Conservation (phyloP, 2,888 invertebrate species). For the Phymatocera aterrima region DNA sequence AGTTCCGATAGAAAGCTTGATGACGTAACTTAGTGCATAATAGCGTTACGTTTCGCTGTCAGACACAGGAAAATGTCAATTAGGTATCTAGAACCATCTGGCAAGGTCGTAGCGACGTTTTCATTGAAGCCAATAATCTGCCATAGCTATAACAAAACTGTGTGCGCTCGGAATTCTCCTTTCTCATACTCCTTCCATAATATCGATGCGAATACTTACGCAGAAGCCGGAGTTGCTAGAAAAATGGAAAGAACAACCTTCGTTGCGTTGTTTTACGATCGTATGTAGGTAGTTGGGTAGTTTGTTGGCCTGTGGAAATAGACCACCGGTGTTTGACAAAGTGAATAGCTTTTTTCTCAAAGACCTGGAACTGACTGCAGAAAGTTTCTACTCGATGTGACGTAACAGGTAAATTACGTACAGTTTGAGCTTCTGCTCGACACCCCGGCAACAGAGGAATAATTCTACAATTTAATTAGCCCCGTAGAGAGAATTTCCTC, state of each 20-base stretch:
- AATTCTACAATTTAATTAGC: neutral
- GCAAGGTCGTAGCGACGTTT: neutral
- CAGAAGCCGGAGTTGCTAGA: too few relatives aligned
- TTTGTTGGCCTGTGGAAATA: neutral
- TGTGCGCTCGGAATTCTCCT: neutral
- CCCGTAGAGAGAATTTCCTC: neutral
- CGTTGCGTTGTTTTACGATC: neutral
- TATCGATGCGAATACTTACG: too few relatives aligned
- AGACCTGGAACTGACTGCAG: neutral
- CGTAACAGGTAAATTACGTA: constrained; percentile 5
- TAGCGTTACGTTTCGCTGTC: constrained; percentile 4
- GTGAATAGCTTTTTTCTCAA: neutral
- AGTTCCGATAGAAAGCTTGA: neutral
- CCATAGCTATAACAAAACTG: neutral
- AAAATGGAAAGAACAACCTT: too few relatives aligned
- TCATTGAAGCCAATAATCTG: neutral
- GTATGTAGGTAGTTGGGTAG: too few relatives aligned
- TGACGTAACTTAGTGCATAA: neutral
- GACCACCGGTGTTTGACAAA: neutral
- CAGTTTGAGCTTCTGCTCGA: neutral
- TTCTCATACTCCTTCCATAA: too few relatives aligned
- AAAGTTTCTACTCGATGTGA: neutral
- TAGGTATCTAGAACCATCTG: neutral
- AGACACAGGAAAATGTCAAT: neutral
- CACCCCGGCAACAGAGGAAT: neutral